Percentiles rank a stretch among this genome's conserved stretches.
phyloP scores from a whole-genome alignment of 2,888 invertebrate genomes.

The Andrena praecox region DNA sequence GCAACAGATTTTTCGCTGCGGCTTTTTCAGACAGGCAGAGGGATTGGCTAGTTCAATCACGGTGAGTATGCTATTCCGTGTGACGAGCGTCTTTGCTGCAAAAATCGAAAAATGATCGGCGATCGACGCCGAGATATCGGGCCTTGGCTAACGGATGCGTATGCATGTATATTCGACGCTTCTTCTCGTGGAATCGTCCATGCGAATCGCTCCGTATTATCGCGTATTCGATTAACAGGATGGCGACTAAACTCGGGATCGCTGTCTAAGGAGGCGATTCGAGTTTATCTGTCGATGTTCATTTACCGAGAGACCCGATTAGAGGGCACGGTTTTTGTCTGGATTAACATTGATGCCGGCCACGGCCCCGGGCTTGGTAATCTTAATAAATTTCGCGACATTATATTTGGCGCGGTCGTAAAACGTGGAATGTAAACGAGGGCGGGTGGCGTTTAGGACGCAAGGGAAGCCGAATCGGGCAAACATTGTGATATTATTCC shows the following conservation, averaged over 20 bases:
- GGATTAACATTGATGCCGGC: conserved; percentile 29
- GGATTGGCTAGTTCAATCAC: conserved; percentile 3
- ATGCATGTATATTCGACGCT: neutral
- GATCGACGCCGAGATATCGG: neutral
- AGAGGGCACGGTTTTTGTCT: conserved; percentile 25
- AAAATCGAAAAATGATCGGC: neutral
- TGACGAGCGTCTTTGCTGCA: neutral
- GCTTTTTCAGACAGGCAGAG: neutral
- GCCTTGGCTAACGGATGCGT: too few species aligned
- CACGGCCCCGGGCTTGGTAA: conserved; percentile 10
- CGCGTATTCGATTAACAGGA: too few species aligned
- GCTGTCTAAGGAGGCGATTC: neutral
- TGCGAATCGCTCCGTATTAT: neutral
- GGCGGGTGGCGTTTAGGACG: conserved; percentile 47
- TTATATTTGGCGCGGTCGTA: conserved; percentile 58
- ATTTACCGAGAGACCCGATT: conserved; percentile 4
- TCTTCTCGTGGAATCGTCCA: neutral
- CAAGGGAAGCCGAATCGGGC: conserved; percentile 56
- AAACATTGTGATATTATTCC: conserved; percentile 66
- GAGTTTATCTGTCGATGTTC: conserved; percentile 18
- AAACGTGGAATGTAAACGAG: conserved; percentile 63
- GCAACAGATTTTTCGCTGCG: conserved; percentile 34
- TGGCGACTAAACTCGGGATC: neutral
- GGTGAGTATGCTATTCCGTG: neutral
- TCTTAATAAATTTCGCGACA: conserved; percentile 53